Evolutionary conservation across 2,888 invertebrate genomes (phyloP), one percentile per base, ranked within the genome.

Genomic region (Campoplex capitator): DNA sequence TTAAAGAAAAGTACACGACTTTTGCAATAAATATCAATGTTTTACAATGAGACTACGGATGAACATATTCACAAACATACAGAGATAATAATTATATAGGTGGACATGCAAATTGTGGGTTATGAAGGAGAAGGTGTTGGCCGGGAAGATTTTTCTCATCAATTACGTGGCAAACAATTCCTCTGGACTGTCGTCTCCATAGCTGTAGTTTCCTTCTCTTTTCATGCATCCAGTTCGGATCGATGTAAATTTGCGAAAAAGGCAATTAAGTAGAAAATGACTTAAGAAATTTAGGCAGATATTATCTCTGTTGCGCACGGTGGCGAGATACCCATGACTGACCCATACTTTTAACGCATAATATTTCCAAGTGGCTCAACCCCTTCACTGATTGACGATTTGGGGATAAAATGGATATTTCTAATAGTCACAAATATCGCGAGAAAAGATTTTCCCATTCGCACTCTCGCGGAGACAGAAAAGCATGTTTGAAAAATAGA

Each of bases 41-140:
- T 83, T 88, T 88, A 91, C 91, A 91, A 91, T 92, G 92, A 90
- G 78, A 89, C 92, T 92, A 92, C 92, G 89, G 91, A 92, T 92
- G 78, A 92, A 91, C 87, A 88, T 91, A 91, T 86, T 89, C 85
- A 92, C 92, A 82, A 90, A 92, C 92, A 91, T 90, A 92, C 91
- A 92, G 88, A 91, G 91, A 92, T 90, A 89, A 89, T 84, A 86
- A 81, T 62, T 83, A 70, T 38, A 70, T 81, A 82, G 89, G 88
- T 91, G 23, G 89, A 65, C 92, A 93, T 93, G 92, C 92, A 91
- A 87, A 90, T 91, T 90, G 81, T 88, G 90, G 90, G 84, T 87
- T 48, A 51, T 67, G 38, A 48, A 51, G 56, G 88, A 85, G 87
- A 84, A 85, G 87, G 75, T 23, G 23, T 75, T 56, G 85, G 74